Conservation (phyloP, 2,113 vertebrate species). For the Pipra filicauda region DNA sequence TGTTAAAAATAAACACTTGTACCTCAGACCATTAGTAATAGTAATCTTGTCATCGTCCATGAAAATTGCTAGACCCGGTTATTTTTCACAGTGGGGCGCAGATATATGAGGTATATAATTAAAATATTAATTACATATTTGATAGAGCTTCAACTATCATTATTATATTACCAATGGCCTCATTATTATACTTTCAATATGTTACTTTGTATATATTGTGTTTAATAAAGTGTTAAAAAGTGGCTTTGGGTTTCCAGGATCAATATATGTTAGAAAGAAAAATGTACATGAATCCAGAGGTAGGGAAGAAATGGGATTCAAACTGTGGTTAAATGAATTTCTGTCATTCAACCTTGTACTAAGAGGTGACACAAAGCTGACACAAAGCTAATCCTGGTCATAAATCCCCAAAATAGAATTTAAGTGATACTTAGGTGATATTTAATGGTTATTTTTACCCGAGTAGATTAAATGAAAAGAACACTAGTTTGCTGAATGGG, state of each 20-base stretch:
- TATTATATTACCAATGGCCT: slow-evolving; percentile 17
- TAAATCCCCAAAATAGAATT: slow-evolving; percentile 61
- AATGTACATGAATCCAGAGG: slow-evolving; percentile 13
- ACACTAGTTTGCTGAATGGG: background rate
- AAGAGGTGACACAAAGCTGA: slow-evolving; percentile 43
- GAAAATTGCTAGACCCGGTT: slow-evolving; percentile 64
- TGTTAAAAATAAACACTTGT: slow-evolving; percentile 71
- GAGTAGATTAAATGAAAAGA: background rate
- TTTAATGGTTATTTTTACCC: slow-evolving; percentile 55
- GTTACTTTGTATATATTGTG: slow-evolving; percentile 42
- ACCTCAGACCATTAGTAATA: slow-evolving; percentile 68
- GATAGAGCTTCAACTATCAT: slow-evolving; percentile 23
- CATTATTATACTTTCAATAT: slow-evolving; percentile 36
- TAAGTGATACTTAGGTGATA: slow-evolving; percentile 43
- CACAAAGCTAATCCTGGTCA: slow-evolving; percentile 43
- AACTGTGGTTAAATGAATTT: slow-evolving; percentile 53
- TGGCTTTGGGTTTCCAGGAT: background rate
- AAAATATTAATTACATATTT: slow-evolving; percentile 74
- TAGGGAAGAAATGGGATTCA: slow-evolving; percentile 45
- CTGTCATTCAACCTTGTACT: slow-evolving; percentile 17
- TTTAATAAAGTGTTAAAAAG: slow-evolving; percentile 59
- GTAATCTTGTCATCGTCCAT: slow-evolving; percentile 67
- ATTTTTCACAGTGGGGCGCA: slow-evolving; percentile 68
- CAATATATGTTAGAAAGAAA: slow-evolving; percentile 40
- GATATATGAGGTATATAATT: slow-evolving; percentile 71